Percentiles rank a stretch among this genome's conserved stretches.
Evolutionary conservation across 1,140 invertebrate genomes (phyloP).

Genomic region (Macrostomum lignano): DNA sequence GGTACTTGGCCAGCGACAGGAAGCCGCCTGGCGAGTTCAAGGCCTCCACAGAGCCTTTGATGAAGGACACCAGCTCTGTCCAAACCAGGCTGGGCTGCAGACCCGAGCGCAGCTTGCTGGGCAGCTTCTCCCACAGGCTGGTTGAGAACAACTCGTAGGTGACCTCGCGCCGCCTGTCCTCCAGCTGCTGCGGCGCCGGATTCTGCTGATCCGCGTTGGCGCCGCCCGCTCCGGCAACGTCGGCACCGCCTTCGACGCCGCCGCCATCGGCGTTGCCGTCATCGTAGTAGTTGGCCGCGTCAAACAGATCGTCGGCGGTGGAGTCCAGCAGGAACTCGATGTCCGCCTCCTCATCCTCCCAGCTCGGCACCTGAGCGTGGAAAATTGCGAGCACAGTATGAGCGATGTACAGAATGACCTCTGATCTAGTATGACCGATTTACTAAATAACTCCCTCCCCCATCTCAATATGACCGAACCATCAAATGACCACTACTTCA

Average conservation of each 20-base stretch:
- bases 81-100: constrained; percentile 15
- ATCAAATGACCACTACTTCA: too few species aligned
- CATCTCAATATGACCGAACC: too few species aligned
- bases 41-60: constrained; percentile 16
- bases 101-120: constrained; percentile 10
- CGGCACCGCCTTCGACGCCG: too few species aligned
- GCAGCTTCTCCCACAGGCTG: constrained; percentile 14
- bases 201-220: constrained; percentile 6
- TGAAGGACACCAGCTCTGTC: constrained; percentile 18
- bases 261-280: too few species aligned
- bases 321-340: constrained; percentile 10
- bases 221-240: constrained; percentile 7
- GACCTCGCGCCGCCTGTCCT: constrained; percentile 11
- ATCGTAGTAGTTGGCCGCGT: constrained; percentile 8
- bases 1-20: constrained; percentile 11
- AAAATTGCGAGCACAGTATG: too few species aligned
- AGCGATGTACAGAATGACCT: too few species aligned
- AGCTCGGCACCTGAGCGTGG: constrained; percentile 13
- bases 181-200: not conserved
- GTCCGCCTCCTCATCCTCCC: constrained; percentile 12
- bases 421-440: too few species aligned
- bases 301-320: constrained; percentile 9
- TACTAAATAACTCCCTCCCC: too few species aligned
- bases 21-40: constrained; percentile 10
- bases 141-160: constrained; percentile 16